Percentiles rank a stretch among this genome's conserved stretches.
These are phyloP conservation scores for Grammomys dolichurus DNA, from an alignment of 2,113 vertebrate species.

Conservation along the genomic window DNA sequence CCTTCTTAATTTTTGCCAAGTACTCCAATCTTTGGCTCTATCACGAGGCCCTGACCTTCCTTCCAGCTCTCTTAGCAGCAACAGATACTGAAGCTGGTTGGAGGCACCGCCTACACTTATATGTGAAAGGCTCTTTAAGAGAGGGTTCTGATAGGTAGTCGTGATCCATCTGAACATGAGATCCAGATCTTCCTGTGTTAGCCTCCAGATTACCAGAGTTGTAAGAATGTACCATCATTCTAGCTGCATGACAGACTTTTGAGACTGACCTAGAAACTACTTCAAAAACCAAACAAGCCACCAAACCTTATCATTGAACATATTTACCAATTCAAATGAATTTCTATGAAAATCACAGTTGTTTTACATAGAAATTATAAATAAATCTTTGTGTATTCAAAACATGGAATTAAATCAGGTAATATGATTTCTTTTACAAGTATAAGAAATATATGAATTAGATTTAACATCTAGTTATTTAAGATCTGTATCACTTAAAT, in stretches of 20 bases:
- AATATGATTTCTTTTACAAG: neutral
- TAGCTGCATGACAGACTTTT: neutral
- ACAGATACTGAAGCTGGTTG: neutral
- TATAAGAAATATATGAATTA: neutral
- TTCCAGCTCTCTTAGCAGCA: neutral
- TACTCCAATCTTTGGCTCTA: neutral
- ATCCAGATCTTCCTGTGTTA: neutral
- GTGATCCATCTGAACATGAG: neutral
- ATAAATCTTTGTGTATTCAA: slow-evolving; percentile 26
- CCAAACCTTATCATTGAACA: neutral
- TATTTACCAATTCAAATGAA: neutral
- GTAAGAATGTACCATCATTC: neutral
- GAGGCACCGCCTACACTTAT: neutral
- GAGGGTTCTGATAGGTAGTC: neutral
- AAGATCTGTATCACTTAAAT: neutral
- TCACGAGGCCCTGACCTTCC: neutral
- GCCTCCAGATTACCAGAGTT: neutral
- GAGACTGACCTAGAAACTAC: neutral
- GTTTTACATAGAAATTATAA: neutral
- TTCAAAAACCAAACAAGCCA: neutral
- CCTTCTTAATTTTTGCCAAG: neutral
- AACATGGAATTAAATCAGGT: neutral
- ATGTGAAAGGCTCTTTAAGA: neutral
- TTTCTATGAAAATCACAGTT: neutral
- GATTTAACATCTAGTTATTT: neutral